Base-by-base conservation (phyloP, 1,140 invertebrate species). In the Trichonephila clavata region DNA sequence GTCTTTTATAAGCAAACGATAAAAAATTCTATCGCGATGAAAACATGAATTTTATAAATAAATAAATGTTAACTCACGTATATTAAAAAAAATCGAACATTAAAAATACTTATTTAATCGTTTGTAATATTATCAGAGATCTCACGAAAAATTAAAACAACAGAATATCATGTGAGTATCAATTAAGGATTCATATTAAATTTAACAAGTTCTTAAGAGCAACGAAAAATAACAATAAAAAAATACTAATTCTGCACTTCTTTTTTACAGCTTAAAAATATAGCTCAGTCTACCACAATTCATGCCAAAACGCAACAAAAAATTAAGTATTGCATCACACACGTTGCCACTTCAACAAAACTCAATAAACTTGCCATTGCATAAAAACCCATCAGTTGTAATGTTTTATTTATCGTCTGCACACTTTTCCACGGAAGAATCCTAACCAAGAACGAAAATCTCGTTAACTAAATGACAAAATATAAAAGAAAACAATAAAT, bases 291-390 rank as follows among this genome's bases (percentile, higher is more conserved):
- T 77, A 77, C 18, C 4, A 32, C 27, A 77, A 5, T 50, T 50
- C 50, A 50, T 50, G 1, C 39, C 27, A 16, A 18, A 14, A 21
- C 16, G 5, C 14, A 27, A 18, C 71, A 27, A 39, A 77, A 68
- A 77, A 77, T 77, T 13, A 39, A 77, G 18, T 7, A 32, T 77
- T 32, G 27, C 71, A 14, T 39, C 27, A 77, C 27, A 18, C 24
- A 77, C 27, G 71, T 77, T 77, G 24, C 32, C 71, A 77, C 16
- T 77, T 77, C 71, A 77, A 77, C 71, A 77, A 77, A 77, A 77
- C 71, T 27, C 71, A 77, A 39, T 77, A 39, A 77, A 77, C 71
- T 39, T 32, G 27, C 32, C 71, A 77, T 20, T 77, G 71, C 32
- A 39, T 18, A 16, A 32, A 77, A 77, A 27, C 16, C 24, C 71